Evolutionary conservation across 2,113 vertebrate species (phyloP).

Genomic region (Myxocyprinus asiaticus): DNA sequence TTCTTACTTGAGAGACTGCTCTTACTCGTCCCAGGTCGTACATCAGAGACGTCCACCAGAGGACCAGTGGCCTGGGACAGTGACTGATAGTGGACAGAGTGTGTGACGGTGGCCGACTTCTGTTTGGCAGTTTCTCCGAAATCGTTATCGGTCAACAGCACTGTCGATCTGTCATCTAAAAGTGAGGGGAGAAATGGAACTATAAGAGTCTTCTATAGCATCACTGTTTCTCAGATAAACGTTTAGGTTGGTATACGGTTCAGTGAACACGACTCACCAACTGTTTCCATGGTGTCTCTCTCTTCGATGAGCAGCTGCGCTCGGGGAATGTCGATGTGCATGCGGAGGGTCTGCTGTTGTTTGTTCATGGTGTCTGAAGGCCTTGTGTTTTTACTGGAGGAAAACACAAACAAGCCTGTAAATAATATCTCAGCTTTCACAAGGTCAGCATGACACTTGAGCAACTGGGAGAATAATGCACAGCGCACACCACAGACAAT

Average conservation of each 20-base stretch:
- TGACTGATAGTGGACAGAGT: slow-evolving; percentile 96
- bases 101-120: slow-evolving; percentile 95
- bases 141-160: slow-evolving; percentile 93
- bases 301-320: slow-evolving; percentile 97
- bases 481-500: not conserved
- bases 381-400: slow-evolving; percentile 92
- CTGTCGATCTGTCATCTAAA: slow-evolving; percentile 93
- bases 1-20: slow-evolving; percentile 49
- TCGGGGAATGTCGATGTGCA: slow-evolving; percentile 98
- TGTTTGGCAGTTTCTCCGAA: slow-evolving; percentile 96
- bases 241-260: not conserved
- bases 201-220: not conserved
- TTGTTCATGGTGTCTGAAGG: slow-evolving; percentile 95
- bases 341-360: slow-evolving; percentile 94
- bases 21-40: slow-evolving; percentile 96
- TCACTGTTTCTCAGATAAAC: not conserved
- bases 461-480: not conserved
- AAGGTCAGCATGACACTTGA: not conserved
- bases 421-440: not conserved
- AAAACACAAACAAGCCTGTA: not conserved
- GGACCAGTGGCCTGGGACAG: slow-evolving; percentile 96
- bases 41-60: slow-evolving; percentile 94
- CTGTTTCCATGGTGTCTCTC: slow-evolving; percentile 97
- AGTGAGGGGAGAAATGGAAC: not conserved
- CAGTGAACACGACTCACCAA: slow-evolving; percentile 78